phyloP scores from a whole-genome alignment of 2,113 vertebrate species.

The Natator depressus region DNA sequence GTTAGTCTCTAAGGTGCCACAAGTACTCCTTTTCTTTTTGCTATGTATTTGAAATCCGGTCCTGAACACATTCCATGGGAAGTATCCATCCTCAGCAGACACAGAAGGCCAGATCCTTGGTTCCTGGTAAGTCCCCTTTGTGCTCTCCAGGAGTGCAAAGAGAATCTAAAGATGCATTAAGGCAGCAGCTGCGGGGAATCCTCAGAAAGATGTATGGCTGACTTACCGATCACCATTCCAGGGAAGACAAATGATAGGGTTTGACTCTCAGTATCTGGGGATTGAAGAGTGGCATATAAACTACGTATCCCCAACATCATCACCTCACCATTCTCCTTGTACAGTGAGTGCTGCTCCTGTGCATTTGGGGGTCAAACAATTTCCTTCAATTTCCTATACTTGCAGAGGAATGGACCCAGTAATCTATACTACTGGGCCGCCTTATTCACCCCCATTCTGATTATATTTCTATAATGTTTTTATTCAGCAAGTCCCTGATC shows the following conservation, averaged over 20 bases:
- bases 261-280: neutral
- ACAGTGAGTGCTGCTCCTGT: too few relatives aligned
- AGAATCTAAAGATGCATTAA: slow-evolving; percentile 29
- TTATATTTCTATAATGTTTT: neutral
- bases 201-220: neutral
- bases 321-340: neutral
- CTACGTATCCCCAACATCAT: neutral
- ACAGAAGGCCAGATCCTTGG: neutral
- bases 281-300: neutral
- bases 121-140: neutral
- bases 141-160: neutral
- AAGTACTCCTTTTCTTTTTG: too few relatives aligned
- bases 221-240: neutral
- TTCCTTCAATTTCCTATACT: neutral
- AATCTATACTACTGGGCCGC: neutral
- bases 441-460: neutral
- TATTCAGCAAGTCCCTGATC: neutral
- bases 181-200: neutral
- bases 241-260: neutral
- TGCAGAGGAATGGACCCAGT: neutral
- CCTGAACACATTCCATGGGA: neutral
- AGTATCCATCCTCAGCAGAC: neutral
- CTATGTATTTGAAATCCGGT: neutral
- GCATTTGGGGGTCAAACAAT: neutral
- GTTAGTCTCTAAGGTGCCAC: too few relatives aligned